Conservation (phyloP, 1,140 invertebrate species). For the Leptopilina clavipes region DNA sequence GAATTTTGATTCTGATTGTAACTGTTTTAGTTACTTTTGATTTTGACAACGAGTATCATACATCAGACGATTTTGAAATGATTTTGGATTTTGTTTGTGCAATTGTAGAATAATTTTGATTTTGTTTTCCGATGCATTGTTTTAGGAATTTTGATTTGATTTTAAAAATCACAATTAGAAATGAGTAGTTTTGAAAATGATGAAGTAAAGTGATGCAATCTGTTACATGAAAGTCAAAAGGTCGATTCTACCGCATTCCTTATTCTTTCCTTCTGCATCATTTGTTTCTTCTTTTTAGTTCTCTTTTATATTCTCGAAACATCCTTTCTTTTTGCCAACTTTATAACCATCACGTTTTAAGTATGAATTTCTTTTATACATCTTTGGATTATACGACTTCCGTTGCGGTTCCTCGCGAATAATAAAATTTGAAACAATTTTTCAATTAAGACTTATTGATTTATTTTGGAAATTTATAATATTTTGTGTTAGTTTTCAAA, state of each 20-base stretch:
- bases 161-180: background rate
- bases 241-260: conserved; percentile 25
- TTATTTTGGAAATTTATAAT: too few relatives aligned
- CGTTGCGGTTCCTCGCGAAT: background rate
- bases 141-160: too few relatives aligned
- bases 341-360: background rate
- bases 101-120: too few relatives aligned
- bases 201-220: conserved; percentile 40
- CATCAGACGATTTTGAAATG: too few relatives aligned
- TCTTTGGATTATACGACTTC: background rate
- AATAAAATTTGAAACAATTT: background rate
- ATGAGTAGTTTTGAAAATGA: conserved; percentile 30
- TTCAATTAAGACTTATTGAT: background rate
- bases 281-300: background rate
- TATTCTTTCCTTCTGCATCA: background rate
- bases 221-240: conserved; percentile 35
- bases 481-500: too few relatives aligned
- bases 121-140: too few relatives aligned
- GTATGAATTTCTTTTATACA: conserved; percentile 20
- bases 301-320: conserved; percentile 4
- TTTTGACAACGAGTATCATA: too few relatives aligned
- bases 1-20: too few relatives aligned
- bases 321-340: background rate
- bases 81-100: too few relatives aligned
- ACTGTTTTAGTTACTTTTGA: too few relatives aligned